Evolutionary conservation across 1,140 invertebrate genomes (phyloP).

Genomic region (Dolichoris vasculosae): DNA sequence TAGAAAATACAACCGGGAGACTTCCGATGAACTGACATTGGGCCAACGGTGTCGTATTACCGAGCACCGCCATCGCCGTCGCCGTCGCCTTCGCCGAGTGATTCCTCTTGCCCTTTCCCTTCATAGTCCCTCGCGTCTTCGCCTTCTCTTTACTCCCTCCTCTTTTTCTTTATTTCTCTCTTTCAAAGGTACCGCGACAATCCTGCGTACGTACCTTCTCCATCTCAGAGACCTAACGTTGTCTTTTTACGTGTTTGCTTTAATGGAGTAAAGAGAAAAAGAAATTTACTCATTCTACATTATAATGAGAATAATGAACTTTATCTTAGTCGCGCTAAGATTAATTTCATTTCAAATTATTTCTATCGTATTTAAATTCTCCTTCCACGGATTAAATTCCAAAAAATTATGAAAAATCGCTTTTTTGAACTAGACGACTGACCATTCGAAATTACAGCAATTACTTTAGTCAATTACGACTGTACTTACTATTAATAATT

Average conservation of each 20-base stretch:
- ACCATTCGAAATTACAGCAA: too few species aligned
- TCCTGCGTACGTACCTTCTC: neutral
- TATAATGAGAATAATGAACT: neutral
- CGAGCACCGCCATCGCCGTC: neutral
- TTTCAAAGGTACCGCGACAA: conserved; percentile 21
- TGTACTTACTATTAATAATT: too few species aligned
- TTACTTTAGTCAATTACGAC: too few species aligned
- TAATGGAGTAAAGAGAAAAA: neutral
- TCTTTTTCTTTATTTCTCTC: conserved; percentile 7
- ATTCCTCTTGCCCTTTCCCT: neutral
- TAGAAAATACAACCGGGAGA: too few species aligned
- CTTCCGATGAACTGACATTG: too few species aligned
- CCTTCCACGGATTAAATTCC: too few species aligned
- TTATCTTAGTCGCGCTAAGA: neutral
- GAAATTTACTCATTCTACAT: neutral
- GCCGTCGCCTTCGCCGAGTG: neutral
- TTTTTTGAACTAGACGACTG: too few species aligned
- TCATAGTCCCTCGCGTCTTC: neutral
- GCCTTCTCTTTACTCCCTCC: neutral
- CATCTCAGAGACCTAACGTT: neutral
- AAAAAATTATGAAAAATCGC: too few species aligned
- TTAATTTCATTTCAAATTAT: neutral
- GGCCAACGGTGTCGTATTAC: conserved; percentile 21
- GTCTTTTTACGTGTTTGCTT: conserved; percentile 1
- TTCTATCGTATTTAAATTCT: too few species aligned